phyloP scores from a whole-genome alignment of 2,113 vertebrate species.

The Eptesicus fuscus region DNA sequence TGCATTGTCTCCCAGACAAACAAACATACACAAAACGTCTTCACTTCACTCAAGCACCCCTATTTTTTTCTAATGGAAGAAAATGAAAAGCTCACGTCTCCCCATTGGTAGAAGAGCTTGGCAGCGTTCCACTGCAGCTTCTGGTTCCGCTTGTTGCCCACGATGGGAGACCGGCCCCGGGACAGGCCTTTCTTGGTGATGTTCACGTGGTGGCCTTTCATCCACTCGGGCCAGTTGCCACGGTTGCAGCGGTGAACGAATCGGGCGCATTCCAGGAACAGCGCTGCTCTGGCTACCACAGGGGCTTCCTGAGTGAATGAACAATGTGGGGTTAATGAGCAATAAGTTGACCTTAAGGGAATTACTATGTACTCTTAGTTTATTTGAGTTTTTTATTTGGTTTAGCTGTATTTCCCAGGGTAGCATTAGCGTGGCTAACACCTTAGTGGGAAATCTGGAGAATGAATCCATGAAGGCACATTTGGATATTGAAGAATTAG shows the following conservation, averaged over 20 bases:
- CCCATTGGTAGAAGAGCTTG: slow-evolving; percentile 99
- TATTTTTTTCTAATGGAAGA: background rate
- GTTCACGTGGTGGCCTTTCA: slow-evolving; percentile 98
- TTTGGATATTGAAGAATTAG: background rate
- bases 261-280: slow-evolving; percentile 96
- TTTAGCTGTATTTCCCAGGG: background rate
- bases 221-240: slow-evolving; percentile 99
- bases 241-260: slow-evolving; percentile 98
- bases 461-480: background rate
- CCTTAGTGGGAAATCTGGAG: background rate
- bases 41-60: background rate
- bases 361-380: background rate
- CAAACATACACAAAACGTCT: background rate
- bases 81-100: slow-evolving; percentile 88
- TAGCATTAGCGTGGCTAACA: background rate
- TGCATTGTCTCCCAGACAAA: background rate
- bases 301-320: slow-evolving; percentile 91
- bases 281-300: slow-evolving; percentile 93
- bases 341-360: background rate
- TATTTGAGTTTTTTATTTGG: background rate
- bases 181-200: slow-evolving; percentile 97
- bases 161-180: slow-evolving; percentile 93
- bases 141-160: slow-evolving; percentile 98
- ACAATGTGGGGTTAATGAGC: background rate
- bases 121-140: slow-evolving; percentile 99